Base-by-base conservation (phyloP, 1,140 invertebrate genomes). In the Pseudomyrmex cubaensis region DNA sequence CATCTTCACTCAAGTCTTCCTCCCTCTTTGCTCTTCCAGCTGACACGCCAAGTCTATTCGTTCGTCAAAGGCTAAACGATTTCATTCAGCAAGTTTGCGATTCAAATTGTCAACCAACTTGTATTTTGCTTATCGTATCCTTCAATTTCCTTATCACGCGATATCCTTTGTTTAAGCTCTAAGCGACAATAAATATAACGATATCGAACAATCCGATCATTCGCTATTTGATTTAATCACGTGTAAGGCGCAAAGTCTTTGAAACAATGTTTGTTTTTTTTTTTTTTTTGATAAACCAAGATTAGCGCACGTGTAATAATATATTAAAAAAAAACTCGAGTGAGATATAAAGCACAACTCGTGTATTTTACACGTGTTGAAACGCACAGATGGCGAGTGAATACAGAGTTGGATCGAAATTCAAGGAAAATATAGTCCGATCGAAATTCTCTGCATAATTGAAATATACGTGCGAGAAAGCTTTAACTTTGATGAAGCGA, bases 391-490 rank as follows among this genome's bases (percentile, higher is more conserved):
- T 3, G 35, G 35, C 5, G 5, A 35, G 48, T 35, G 20, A 80
- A 2, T 8, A 59, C 46, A 17, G 17, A 76, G 22, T 8, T 22
- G 17, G 63, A 78, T 78, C 50, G 63, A 78, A 69, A 78, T 67
- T 20, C 20, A 63, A 57, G 52, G 44, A 78, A 35, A 35, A 17
- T 15, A 80, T 67, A 69, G 54, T 59, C 44, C 54, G 66, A 80
- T 80, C 76, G 76, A 72, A 72, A 59, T 59, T 48, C 44, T 20
- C 46, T 80, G 70, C 76, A 80, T 80, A 50, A 80, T 80, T 80
- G 44, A 80, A 22, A 9, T 59, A 61, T 2, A 44, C 35, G 35
- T 35, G 35, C 35, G 35, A 35, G 35, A 35, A 35, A 35, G 35
- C 5, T 35, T 35, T 7, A 35, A 35, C 35, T 35, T 35, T 35